Conservation (phyloP, 2,797 vertebrate genomes). For the Petrocephalus schoutedeni region DNA sequence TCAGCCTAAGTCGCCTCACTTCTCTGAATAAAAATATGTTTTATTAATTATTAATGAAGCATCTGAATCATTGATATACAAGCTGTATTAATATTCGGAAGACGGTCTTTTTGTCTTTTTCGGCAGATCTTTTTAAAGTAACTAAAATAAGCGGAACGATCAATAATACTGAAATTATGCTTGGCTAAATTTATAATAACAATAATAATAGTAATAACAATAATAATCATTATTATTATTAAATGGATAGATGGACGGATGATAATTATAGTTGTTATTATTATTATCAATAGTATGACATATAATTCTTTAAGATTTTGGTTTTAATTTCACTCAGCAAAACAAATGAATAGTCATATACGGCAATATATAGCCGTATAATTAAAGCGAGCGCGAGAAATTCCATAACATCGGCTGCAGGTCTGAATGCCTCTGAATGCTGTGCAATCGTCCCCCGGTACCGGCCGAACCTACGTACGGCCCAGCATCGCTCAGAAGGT, state of each 20-base stretch:
- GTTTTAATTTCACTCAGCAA: background rate
- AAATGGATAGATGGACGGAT: background rate
- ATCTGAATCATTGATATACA: conserved; percentile 47
- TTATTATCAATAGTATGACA: background rate
- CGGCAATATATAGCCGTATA: background rate
- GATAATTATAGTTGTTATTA: background rate
- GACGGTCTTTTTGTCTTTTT: background rate
- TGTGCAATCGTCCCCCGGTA: conserved; percentile 20
- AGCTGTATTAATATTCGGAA: conserved; percentile 27
- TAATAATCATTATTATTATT: background rate
- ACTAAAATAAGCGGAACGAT: background rate
- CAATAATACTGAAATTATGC: background rate
- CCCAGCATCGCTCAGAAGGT: conserved; percentile 22
- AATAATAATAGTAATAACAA: background rate
- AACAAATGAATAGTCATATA: background rate
- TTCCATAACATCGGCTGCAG: conserved; percentile 42
- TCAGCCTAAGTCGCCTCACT: conserved; percentile 25
- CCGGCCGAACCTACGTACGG: conserved; percentile 32
- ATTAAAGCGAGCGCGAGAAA: background rate
- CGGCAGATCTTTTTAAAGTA: background rate
- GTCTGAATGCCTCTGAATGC: conserved; percentile 34
- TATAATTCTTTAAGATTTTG: background rate
- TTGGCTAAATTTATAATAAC: background rate
- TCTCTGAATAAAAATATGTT: conserved; percentile 46
- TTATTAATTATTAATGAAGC: conserved; percentile 55